phyloP scores from a whole-genome alignment of 2,113 vertebrate species.

The Dolichallabes microphthalmus region DNA sequence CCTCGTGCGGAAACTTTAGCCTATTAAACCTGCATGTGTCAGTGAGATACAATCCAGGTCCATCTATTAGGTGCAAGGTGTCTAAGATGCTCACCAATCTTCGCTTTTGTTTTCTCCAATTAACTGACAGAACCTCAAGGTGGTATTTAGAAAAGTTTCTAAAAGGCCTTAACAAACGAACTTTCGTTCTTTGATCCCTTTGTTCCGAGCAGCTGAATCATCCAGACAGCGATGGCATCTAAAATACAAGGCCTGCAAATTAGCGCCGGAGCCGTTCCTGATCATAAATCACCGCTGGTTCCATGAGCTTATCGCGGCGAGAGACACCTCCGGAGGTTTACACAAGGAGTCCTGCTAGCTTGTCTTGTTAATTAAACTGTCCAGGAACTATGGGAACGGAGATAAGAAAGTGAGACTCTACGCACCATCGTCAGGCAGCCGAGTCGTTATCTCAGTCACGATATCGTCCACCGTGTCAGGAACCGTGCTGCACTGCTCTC shows the following conservation, averaged over 20 bases:
- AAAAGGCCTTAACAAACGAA: neutral
- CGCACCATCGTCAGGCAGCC: constrained; percentile 89
- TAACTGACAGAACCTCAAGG: neutral
- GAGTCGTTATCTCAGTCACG: constrained; percentile 88
- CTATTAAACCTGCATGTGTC: neutral
- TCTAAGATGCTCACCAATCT: neutral
- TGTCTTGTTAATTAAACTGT: constrained; percentile 52
- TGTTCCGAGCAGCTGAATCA: constrained; percentile 20
- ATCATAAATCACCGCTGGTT: constrained; percentile 28
- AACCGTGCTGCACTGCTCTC: constrained; percentile 91
- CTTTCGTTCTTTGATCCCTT: neutral
- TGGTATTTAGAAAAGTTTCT: constrained; percentile 18
- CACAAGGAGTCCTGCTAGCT: constrained; percentile 28
- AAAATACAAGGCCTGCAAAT: constrained; percentile 35
- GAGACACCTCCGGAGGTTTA: constrained; percentile 43
- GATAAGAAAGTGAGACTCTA: constrained; percentile 34
- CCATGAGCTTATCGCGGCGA: constrained; percentile 27
- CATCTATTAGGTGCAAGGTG: neutral
- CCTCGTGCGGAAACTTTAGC: neutral
- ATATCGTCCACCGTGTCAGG: constrained; percentile 94
- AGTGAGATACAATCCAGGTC: neutral
- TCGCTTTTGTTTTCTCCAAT: constrained; percentile 2
- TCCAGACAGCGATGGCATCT: constrained; percentile 9
- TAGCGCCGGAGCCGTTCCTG: constrained; percentile 17
- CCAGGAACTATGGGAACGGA: constrained; percentile 36